Conservation (phyloP, 2,797 vertebrate genomes). For the Spea hammondii region DNA sequence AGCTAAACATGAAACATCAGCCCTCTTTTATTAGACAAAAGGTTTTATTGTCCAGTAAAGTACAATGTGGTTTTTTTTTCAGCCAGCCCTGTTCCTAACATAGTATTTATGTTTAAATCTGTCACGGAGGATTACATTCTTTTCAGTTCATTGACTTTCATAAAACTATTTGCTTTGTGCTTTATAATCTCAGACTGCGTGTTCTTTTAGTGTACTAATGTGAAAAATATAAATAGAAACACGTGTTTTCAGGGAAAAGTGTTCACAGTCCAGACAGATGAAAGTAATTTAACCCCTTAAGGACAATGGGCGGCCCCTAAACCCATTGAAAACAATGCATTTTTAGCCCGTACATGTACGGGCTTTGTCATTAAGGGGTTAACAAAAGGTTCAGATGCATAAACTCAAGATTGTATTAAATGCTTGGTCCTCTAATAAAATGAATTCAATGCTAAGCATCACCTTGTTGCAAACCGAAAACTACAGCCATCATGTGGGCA, state of each 20-base stretch:
- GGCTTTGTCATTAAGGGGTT: too few species aligned
- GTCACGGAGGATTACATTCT: background rate
- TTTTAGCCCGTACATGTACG: too few species aligned
- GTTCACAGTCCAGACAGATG: background rate
- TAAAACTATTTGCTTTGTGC: background rate
- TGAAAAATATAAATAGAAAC: background rate
- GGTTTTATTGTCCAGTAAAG: slow-evolving; percentile 23
- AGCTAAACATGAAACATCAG: background rate
- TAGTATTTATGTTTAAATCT: background rate
- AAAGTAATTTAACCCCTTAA: too few species aligned
- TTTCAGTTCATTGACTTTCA: slow-evolving; percentile 26
- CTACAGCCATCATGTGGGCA: too few species aligned
- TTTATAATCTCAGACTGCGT: slow-evolving; percentile 5
- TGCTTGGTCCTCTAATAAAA: too few species aligned
- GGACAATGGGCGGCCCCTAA: too few species aligned
- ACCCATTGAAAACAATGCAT: too few species aligned
- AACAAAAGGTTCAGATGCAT: too few species aligned
- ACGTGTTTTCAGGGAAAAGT: background rate
- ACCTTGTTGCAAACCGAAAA: too few species aligned
- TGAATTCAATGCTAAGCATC: too few species aligned
- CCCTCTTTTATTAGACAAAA: slow-evolving; percentile 21
- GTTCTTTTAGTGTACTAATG: background rate
- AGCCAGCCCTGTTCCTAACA: slow-evolving; percentile 13
- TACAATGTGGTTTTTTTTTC: slow-evolving; percentile 28
- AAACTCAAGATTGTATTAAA: too few species aligned